Conservation (phyloP, 2,797 vertebrate species). For the Sebastes flavidus region DNA sequence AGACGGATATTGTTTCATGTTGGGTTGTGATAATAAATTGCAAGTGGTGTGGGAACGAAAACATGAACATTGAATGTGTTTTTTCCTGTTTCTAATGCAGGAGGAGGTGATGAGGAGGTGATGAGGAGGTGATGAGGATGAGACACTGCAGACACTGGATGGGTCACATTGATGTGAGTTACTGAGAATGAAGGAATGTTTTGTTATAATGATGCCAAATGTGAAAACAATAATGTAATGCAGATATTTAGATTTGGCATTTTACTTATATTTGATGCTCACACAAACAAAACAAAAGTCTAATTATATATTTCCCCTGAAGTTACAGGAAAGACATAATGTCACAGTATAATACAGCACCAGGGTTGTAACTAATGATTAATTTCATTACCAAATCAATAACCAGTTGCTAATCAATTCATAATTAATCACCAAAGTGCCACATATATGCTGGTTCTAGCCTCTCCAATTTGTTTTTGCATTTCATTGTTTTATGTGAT, state of each 20-base stretch:
- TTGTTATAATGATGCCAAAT: not conserved
- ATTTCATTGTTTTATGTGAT: not conserved
- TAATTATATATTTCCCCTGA: not conserved
- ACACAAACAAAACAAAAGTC: not conserved
- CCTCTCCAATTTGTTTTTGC: not conserved
- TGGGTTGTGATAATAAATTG: slow-evolving; percentile 40
- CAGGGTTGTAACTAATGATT: not conserved
- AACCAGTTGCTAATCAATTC: not conserved
- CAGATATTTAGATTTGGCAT: not conserved
- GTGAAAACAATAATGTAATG: not conserved
- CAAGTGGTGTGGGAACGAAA: slow-evolving; percentile 66
- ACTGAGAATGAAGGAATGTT: not conserved
- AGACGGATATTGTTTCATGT: slow-evolving; percentile 6
- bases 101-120: not conserved
- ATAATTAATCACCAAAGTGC: not conserved
- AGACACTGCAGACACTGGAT: not conserved
- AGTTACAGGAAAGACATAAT: not conserved
- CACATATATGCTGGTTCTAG: not conserved
- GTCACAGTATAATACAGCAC: not conserved
- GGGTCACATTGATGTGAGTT: not conserved
- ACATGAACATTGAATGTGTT: not conserved
- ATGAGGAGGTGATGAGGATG: not conserved
- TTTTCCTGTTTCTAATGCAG: slow-evolving; percentile 11
- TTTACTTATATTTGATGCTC: not conserved
- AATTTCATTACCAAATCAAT: not conserved